Evolutionary conservation across 2,113 vertebrate species (phyloP), one percentile per base, ranked within the genome.

Genomic region (Alectura lathami): DNA sequence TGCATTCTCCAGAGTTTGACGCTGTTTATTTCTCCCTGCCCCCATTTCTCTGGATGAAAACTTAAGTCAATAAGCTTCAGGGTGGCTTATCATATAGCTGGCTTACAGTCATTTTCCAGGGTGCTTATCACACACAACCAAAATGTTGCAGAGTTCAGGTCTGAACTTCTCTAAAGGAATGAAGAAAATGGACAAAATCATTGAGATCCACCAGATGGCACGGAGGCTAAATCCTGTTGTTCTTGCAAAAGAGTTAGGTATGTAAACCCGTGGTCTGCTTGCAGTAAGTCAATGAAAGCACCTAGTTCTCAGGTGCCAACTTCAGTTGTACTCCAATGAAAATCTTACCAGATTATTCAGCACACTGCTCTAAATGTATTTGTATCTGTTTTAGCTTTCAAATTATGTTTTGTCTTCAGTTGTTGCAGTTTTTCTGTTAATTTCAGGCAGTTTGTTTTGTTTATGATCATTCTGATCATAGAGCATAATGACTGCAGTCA

Each of bases 271-370:
- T 2, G 4, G 56, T 17, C 77, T 77, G 1, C 13, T 92, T 57
- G 59, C 30, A 7, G 27, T 36, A 5, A 57, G 34, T 36, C n/a
- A 0, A 2, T 45, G 1, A 8, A 45, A 18, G 9, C 22, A 17
- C 26, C 24, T 54, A 42, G 15, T 22, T 42, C 16, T 56, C 32
- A 17, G 24, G 68, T 63, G 47, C 30, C 32, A 30, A 7, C 29
- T 86, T 42, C 42, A 56, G 47, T 10, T 27, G 5, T 9, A 4
- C 22, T 54, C 50, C 36, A 3, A 15, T 26, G 26, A n/a, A 51
- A 64, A 36, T 30, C 8, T 34, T 67, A 21, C 2, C 62, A 79
- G 82, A 3, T 56, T 50, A 12, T 42, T 42, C 13, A 38, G 47
- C 78, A 26, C 17, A 7, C 67, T 70, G 72, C 56, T 59, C 77